Percentiles rank a stretch among this genome's conserved stretches.
Conservation (phyloP, 2,113 vertebrate genomes). For the Pholis gunnellus region DNA sequence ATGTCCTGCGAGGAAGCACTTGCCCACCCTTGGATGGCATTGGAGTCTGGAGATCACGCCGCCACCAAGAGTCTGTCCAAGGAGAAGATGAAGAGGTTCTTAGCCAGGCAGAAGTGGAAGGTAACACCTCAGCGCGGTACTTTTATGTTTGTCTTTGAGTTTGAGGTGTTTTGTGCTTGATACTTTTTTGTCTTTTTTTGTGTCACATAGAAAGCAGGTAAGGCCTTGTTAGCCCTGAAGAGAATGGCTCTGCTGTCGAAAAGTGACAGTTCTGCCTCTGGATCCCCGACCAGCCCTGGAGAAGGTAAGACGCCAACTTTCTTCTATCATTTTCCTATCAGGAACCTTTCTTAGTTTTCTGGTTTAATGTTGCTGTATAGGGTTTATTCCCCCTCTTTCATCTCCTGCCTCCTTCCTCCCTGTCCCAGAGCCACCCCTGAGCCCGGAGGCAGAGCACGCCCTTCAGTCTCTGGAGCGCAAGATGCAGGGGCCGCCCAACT, state of each 20-base stretch:
- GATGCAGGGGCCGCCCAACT: slow-evolving; percentile 70
- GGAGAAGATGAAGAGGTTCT: slow-evolving; percentile 88
- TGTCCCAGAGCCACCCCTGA: slow-evolving; percentile 61
- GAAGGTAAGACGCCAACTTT: slow-evolving; percentile 62
- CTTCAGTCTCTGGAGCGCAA: slow-evolving; percentile 76
- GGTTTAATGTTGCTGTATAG: neutral
- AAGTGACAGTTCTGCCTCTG: slow-evolving; percentile 54
- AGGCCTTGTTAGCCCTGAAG: slow-evolving; percentile 89
- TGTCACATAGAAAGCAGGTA: slow-evolving; percentile 88
- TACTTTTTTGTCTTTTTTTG: neutral
- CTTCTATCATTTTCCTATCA: neutral
- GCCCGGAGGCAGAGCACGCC: slow-evolving; percentile 72
- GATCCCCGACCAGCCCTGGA: slow-evolving; percentile 53
- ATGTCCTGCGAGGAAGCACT: slow-evolving; percentile 83
- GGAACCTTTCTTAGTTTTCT: neutral
- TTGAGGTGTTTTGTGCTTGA: neutral
- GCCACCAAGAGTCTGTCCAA: slow-evolving; percentile 84
- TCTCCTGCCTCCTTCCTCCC: neutral
- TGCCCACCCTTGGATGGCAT: slow-evolving; percentile 87
- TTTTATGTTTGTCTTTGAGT: neutral
- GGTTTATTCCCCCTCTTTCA: neutral
- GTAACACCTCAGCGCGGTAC: slow-evolving; percentile 61
- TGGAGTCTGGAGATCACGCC: slow-evolving; percentile 59
- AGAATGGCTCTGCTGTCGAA: slow-evolving; percentile 87
- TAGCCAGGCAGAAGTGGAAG: slow-evolving; percentile 91